Conservation (phyloP, 2,888 invertebrate genomes). For the Gibbula magus region DNA sequence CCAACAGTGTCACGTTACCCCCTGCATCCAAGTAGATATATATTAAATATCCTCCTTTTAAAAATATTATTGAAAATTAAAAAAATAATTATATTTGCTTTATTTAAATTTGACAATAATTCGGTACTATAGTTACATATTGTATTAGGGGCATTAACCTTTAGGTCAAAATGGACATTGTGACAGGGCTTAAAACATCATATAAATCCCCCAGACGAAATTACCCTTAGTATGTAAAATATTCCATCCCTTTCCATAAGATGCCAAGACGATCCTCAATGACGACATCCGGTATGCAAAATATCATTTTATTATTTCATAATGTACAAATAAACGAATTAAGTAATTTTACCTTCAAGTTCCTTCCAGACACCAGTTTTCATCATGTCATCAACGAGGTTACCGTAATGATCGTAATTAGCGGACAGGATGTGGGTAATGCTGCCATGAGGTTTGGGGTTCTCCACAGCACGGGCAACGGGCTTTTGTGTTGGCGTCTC, state of each 20-base stretch:
- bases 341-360: neutral
- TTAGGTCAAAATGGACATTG: neutral
- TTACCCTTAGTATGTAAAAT: neutral
- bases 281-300: no score
- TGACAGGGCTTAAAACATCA: no score
- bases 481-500: neutral
- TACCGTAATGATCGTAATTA: neutral
- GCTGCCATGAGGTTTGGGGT: neutral
- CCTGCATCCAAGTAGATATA: neutral
- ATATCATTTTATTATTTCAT: no score
- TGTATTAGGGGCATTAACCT: neutral
- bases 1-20: neutral
- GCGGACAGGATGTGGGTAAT: neutral
- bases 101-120: no score
- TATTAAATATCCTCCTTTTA: no score
- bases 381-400: neutral
- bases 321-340: no score
- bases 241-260: neutral
- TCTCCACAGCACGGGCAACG: neutral
- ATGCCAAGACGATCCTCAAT: no score
- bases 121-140: neutral
- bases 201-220: neutral
- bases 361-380: neutral
- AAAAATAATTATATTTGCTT: no score
- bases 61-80: no score